Evolutionary conservation across 1,140 invertebrate species (phyloP).

Genomic region (Drosophila melanica): DNA sequence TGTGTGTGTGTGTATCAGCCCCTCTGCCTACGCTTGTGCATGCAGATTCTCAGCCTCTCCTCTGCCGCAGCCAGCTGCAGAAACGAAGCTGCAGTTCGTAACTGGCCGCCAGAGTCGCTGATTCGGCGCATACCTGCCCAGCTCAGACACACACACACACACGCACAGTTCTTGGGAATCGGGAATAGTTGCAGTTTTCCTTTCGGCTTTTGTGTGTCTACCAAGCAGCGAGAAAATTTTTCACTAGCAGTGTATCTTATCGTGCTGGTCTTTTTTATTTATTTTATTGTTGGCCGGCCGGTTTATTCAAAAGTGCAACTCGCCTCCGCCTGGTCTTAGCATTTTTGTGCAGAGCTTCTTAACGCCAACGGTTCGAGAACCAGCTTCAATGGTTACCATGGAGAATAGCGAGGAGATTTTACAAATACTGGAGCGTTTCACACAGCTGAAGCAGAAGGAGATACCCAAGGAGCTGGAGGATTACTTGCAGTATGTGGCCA

Average conservation of each 20-base stretch:
- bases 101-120: constrained; percentile 25
- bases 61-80: constrained; percentile 8
- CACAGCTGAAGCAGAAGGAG: constrained; percentile 89
- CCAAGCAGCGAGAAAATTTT: constrained; percentile 59
- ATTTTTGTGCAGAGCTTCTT: constrained; percentile 9
- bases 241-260: constrained; percentile 13
- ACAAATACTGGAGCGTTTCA: constrained; percentile 92
- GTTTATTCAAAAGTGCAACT: constrained; percentile 24
- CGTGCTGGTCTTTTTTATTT: background rate
- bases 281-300: constrained; percentile 11
- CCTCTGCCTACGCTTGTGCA: background rate
- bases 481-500: constrained; percentile 95
- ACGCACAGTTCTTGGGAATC: background rate
- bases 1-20: background rate
- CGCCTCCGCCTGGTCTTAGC: constrained; percentile 1
- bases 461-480: constrained; percentile 96
- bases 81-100: constrained; percentile 6
- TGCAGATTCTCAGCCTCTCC: constrained; percentile 33
- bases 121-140: constrained; percentile 54
- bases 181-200: constrained; percentile 36
- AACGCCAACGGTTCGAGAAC: background rate
- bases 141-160: constrained; percentile 1
- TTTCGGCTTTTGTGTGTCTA: constrained; percentile 67
- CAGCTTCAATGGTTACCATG: constrained; percentile 85
- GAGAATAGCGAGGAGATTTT: constrained; percentile 94